Evolutionary conservation across 2,113 vertebrate genomes (phyloP), one percentile per base, ranked within the genome.

Genomic region (Podarcis muralis): DNA sequence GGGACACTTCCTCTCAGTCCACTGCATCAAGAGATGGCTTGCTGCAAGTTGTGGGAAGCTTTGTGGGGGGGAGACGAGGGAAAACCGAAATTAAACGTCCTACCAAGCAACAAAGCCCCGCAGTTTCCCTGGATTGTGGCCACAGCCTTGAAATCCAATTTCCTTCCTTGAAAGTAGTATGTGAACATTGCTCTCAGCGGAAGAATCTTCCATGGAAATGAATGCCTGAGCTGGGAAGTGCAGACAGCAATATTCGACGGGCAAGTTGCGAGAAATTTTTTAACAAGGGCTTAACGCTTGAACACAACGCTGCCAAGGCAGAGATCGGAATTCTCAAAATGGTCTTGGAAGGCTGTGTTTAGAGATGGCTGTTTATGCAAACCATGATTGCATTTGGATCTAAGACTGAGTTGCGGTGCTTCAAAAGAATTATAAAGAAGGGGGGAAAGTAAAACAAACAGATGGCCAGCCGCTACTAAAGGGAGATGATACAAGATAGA

Each of bases 351-450:
- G 7, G 20, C 25, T 23, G 57, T 35, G 83, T 88, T 75, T 81
- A 87, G 82, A 16, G 37, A 83, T 77, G 89, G 76, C 23, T 43
- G 40, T 25, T 78, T 13, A 93, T 80, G 77, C 0, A 90, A 27
- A 18, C 18, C 48, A 12, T 35, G 90, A 93, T 84, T 85, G 91
- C 4, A 81, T n/a, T 0, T 3, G 25, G 37, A 77, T 30, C 88
- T 74, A 83, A 81, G 32, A 66, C 35, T 87, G 25, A 89, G 43
- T 22, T 90, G 69, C 32, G 37, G 35, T 62, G 76, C 89, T 93
- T 92, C n/a, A 91, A 37, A 89, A 90, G 32, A 30, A 90, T 71
- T 89, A 89, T 6, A 32, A 77, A 80, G 82, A 81, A 40, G 62
- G 37, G 25, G 23, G 5, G 65, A n/a, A 62, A 48, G 27, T 66